Conservation (phyloP, 2,113 vertebrate genomes). For the Hemibagrus wyckioides region DNA sequence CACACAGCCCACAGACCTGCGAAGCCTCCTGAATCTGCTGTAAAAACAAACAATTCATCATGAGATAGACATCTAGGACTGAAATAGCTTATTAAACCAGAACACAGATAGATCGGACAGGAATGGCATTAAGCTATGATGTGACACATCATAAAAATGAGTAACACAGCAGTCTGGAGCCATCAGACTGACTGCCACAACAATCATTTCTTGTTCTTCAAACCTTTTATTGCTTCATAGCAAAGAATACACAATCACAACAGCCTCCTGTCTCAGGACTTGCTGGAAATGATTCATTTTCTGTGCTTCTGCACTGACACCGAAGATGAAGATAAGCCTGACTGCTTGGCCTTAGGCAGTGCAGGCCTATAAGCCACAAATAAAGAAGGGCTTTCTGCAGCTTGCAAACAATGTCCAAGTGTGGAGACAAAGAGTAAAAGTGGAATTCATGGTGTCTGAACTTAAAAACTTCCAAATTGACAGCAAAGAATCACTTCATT, state of each 20-base stretch:
- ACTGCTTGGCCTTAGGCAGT: neutral
- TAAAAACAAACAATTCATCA: conserved; percentile 51
- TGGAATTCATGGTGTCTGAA: neutral
- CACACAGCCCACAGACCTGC: conserved; percentile 67
- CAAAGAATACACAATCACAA: neutral
- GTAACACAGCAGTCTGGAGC: neutral
- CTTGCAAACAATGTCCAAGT: neutral
- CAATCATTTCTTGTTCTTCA: conserved; percentile 21
- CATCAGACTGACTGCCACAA: conserved; percentile 19
- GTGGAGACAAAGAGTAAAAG: neutral
- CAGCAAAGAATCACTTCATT: neutral
- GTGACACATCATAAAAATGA: conserved; percentile 20
- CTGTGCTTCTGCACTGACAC: conserved; percentile 20
- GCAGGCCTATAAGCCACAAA: neutral
- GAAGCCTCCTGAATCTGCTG: conserved; percentile 64
- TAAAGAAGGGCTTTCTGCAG: neutral
- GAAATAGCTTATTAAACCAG: conserved; percentile 24
- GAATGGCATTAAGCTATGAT: conserved; percentile 26
- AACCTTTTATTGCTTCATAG: conserved; percentile 34
- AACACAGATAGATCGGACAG: neutral
- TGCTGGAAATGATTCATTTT: conserved; percentile 35
- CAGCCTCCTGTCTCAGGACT: neutral
- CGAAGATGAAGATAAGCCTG: conserved; percentile 22
- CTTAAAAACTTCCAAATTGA: neutral
- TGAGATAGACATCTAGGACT: conserved; percentile 38